Base-by-base conservation (phyloP, 92 coral and sea anemone species). In the Virgularia gustaviana region DNA sequence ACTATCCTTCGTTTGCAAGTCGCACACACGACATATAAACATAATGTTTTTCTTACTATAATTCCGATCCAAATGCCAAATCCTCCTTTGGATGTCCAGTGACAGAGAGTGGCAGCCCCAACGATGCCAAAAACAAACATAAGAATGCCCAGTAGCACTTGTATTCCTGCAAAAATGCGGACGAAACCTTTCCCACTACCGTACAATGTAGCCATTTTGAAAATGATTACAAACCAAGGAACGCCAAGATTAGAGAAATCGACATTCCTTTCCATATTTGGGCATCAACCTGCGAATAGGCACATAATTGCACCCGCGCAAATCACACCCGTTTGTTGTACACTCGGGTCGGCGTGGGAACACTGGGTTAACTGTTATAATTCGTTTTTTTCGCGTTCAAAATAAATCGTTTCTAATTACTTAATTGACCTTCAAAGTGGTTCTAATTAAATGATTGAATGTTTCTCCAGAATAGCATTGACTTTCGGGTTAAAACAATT, bases 151-250 rank as follows among this genome's bases (percentile, higher is more conserved):
- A 68, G 49, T 25, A 68, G 24, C 45, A 68, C 51, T 68, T 68
- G 61, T 35, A 68, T 25, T 44, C 75, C 75, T 20, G 75, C 75
- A 7, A 68, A 5, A 10, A 68, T 22, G 25, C 75, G 75, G 15
- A 68, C 75, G 36, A 49, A 25, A 30, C 75, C 75, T 34, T 68
- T 68, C 16, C 75, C 75, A 68, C 75, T 68, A n/a, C 75, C 75
- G 35, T 47, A 68, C n/a, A 68, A 45, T 5, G 75, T 68, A 7
- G 75, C 75, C 75, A 68, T 68, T 8, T 49, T 49, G 29, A 47
- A 37, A 42, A 66, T 30, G n/a, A 9, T 22, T 4, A 5, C 6
- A 47, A 15, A 6, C 47, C 19, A 8, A 68, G 54, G 75, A 68
- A 68, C 60, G 75, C 60, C 2, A 35, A 66, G 38, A 22, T 52